These are phyloP conservation scores for Zeuzera pyrina DNA, from an alignment of 2,888 invertebrate genomes.

Conservation along the genomic window DNA sequence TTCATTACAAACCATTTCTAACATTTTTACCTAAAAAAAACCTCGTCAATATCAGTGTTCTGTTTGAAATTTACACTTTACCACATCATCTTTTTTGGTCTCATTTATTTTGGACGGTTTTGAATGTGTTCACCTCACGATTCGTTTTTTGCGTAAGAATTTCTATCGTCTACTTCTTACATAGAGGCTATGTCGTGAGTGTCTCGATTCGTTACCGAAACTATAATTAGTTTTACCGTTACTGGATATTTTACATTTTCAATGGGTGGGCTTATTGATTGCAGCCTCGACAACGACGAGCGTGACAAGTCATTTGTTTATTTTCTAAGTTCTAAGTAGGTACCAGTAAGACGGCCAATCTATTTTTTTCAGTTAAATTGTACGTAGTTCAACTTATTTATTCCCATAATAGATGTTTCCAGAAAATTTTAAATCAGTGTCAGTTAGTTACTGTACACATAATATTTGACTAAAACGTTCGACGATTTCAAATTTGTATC, in stretches of 20 bases:
- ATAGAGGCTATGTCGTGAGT: conserved; percentile 50
- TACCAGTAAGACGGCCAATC: conserved; percentile 15
- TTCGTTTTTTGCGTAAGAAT: conserved; percentile 44
- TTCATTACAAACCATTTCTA: conserved; percentile 10
- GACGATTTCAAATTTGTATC: conserved; percentile 50
- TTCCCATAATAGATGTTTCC: conserved; percentile 1
- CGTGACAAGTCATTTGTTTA: conserved; percentile 46
- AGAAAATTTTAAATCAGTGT: conserved; percentile 1
- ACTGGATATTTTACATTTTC: conserved; percentile 47
- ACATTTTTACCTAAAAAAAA: conserved; percentile 10
- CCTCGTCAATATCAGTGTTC: conserved; percentile 16
- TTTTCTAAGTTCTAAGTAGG: conserved; percentile 29
- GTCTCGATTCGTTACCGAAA: conserved; percentile 53
- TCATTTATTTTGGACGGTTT: conserved; percentile 34
- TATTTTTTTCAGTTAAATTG: conserved; percentile 9
- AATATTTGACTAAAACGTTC: conserved; percentile 32
- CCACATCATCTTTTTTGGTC: conserved; percentile 32
- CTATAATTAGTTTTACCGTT: conserved; percentile 66
- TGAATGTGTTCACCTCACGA: conserved; percentile 51
- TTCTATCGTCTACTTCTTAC: conserved; percentile 36
- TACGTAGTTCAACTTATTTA: not conserved
- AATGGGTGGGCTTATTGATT: conserved; percentile 40
- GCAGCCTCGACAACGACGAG: conserved; percentile 30
- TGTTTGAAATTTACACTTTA: conserved; percentile 24
- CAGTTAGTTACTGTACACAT: not conserved